Evolutionary conservation across 37 sponge, comb jelly and placozoan species (phyloP).

Genomic region (Spongilla lacustris): DNA sequence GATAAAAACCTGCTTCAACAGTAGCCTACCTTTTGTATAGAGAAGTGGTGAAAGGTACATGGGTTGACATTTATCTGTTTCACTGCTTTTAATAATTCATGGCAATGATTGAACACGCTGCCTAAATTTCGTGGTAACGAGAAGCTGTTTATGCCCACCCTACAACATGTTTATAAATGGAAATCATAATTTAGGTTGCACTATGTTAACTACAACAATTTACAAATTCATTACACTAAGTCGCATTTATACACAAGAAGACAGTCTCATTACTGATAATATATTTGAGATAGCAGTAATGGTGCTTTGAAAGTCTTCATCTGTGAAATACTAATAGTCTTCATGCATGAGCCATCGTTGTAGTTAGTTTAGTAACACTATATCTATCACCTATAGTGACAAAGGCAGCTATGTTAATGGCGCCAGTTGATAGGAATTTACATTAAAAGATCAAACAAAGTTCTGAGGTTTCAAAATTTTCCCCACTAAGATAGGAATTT

Average conservation of each 20-base stretch:
- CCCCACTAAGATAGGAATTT: neutral
- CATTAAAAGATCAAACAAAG: neutral
- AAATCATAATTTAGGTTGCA: neutral
- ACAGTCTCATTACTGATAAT: slow-evolving; percentile 1
- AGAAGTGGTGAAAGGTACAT: no score
- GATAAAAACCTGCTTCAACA: no score
- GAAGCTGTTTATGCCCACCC: neutral
- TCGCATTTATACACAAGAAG: slow-evolving; percentile 1
- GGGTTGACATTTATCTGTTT: no score
- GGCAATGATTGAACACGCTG: neutral
- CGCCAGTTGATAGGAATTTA: neutral
- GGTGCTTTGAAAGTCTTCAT: neutral
- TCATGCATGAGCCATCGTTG: slow-evolving; percentile 1
- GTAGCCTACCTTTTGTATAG: no score
- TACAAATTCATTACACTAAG: neutral
- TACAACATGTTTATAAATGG: neutral
- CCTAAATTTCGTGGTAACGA: neutral
- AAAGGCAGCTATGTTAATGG: neutral
- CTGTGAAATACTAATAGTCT: neutral
- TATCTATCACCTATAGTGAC: neutral
- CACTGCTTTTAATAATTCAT: neutral
- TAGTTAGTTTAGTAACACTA: slow-evolving; percentile 1
- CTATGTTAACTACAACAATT: neutral
- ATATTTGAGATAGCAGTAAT: neutral
- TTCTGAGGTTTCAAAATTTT: neutral